These are phyloP conservation scores for Coendou prehensilis DNA, from an alignment of 2,797 vertebrate species.

Conservation along the genomic window DNA sequence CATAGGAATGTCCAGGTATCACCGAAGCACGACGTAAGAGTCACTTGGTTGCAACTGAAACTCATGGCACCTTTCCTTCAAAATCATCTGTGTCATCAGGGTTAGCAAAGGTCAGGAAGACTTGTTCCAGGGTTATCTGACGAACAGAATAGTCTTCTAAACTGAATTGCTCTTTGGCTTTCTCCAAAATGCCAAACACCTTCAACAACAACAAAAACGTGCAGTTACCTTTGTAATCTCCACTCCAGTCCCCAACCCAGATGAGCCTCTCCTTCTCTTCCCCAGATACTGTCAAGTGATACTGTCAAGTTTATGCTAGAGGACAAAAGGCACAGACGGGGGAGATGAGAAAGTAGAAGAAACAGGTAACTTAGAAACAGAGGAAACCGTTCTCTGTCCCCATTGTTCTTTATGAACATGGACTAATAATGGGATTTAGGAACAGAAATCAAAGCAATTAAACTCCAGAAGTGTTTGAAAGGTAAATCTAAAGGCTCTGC, in stretches of 20 bases:
- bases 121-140: constrained; percentile 74
- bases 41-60: not conserved
- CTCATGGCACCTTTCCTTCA: not conserved
- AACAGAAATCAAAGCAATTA: not conserved
- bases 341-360: not conserved
- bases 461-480: not conserved
- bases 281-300: not conserved
- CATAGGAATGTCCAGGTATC: not conserved
- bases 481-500: not conserved
- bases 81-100: not conserved
- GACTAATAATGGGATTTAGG: not conserved
- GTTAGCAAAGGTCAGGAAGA: constrained; percentile 71
- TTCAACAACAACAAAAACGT: constrained; percentile 58
- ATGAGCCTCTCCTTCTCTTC: not conserved
- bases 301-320: not conserved
- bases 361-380: not conserved
- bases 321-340: not conserved
- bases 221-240: not conserved
- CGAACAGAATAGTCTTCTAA: constrained; percentile 77
- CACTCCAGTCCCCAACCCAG: not conserved
- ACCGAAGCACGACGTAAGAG: not conserved
- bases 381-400: not conserved
- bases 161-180: constrained; percentile 57
- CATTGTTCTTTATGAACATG: not conserved
- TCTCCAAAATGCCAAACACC: constrained; percentile 77